Percentiles rank a stretch among this genome's conserved stretches.
Evolutionary conservation across 2,797 vertebrate genomes (phyloP).

Genomic region (Catamblyrhynchus diadema): DNA sequence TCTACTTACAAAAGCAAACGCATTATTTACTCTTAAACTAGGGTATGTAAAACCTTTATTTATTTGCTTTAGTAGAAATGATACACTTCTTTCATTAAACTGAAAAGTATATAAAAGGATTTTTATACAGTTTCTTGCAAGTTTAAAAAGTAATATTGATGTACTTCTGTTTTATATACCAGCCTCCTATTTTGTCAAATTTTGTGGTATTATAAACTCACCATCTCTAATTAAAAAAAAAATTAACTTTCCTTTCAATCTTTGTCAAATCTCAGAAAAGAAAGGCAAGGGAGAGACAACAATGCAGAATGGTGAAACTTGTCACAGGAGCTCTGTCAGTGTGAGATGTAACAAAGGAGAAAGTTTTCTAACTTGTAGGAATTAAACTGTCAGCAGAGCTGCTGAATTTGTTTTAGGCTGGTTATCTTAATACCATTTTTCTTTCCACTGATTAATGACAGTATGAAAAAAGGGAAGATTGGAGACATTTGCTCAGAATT

Average conservation of each 20-base stretch:
- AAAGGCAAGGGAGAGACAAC: background rate
- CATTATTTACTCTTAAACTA: background rate
- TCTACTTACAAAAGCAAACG: background rate
- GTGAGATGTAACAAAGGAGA: background rate
- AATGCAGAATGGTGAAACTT: background rate
- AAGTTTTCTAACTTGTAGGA: background rate
- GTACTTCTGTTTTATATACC: background rate
- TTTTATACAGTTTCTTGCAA: background rate
- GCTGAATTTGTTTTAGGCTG: background rate
- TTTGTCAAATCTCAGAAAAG: background rate
- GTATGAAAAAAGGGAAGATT: background rate
- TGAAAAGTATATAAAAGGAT: background rate
- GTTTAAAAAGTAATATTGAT: background rate
- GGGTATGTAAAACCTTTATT: background rate
- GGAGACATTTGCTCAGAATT: background rate
- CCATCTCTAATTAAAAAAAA: background rate
- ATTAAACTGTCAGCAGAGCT: background rate
- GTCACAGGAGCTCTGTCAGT: background rate
- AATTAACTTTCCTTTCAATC: background rate
- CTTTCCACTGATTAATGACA: background rate
- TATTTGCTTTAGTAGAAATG: background rate
- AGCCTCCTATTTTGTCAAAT: background rate
- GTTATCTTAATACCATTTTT: slow-evolving; percentile 1
- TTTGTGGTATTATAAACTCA: background rate
- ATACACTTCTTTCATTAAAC: background rate